Base-by-base conservation (phyloP, 2,797 vertebrate species). In the Chaunax sp. region DNA sequence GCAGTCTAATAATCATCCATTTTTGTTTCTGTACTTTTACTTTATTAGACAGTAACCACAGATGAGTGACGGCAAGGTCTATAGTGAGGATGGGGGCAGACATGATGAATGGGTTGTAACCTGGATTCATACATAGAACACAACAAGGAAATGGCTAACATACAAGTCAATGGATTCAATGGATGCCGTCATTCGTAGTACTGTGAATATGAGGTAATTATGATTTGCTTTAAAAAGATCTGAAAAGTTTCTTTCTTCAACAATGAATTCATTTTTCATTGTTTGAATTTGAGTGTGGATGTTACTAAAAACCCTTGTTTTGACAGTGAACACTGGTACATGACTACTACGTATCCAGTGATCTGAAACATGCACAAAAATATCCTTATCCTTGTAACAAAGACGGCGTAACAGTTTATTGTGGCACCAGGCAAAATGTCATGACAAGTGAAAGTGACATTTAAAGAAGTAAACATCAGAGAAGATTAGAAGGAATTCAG, bases 41-140 rank as follows among this genome's bases (percentile, higher is more conserved):
- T 67, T 51, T 50, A 64, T 67, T 54, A 37, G 20, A 52, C 14
- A 22, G 37, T 33, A 75, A 69, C 38, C 22, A 51, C 26, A 64
- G 15, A 6, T 51, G 64, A 58, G 22, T 43, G 25, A 54, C 25
- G 33, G 26, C 22, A 6, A 60, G 16, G 18, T 46, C 25, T 64
- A 8, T 6, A 10, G n/a, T 28, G 7, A 38, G 20, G 30, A 16
- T 52, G n/a, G 20, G 0, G 15, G 13, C 13, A 40, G 22, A 51
- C 11, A 45, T 18, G 13, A 45, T 19, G 5, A 69, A 49, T 35
- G 1, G 10, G 19, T 38, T 69, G 25, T 2, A 13, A 54, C 54
- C 28, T 66, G 20, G 16, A 50, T 43, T 51, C 22, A 76, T 40
- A 40, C 22, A n/a, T 28, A 4, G 5, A 30, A 25, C 35, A 60